phyloP scores from a whole-genome alignment of 2,113 vertebrate species.

The Saimiri boliviensis region DNA sequence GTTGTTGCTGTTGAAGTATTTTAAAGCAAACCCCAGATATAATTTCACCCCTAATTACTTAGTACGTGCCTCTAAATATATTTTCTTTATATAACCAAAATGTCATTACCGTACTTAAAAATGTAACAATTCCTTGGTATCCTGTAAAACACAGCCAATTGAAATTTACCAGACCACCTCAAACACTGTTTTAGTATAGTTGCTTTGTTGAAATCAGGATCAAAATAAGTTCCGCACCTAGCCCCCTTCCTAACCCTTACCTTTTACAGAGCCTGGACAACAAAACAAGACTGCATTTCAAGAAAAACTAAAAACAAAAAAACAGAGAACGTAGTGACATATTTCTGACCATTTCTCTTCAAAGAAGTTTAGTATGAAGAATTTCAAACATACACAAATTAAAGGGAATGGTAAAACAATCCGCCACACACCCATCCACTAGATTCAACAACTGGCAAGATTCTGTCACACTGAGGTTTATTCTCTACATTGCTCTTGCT shows the following conservation, averaged over 20 bases:
- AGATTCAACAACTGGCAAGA: not conserved
- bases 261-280: not conserved
- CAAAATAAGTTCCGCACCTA: no score
- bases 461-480: not conserved
- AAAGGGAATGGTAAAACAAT: not conserved
- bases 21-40: not conserved
- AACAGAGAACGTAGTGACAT: not conserved
- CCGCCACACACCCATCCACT: not conserved
- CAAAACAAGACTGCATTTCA: no score
- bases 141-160: not conserved
- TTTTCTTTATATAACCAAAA: not conserved
- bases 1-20: not conserved
- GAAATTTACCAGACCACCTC: not conserved
- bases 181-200: not conserved
- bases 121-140: not conserved
- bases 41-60: not conserved
- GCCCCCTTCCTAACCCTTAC: not conserved
- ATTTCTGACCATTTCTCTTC: not conserved
- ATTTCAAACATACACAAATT: not conserved
- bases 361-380: not conserved
- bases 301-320: no score
- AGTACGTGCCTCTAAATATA: not conserved
- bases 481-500: not conserved
- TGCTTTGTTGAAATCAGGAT: not conserved
- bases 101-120: conserved; percentile 4